Conservation (phyloP, 2,888 invertebrate species). For the Cremastinae sp. region DNA sequence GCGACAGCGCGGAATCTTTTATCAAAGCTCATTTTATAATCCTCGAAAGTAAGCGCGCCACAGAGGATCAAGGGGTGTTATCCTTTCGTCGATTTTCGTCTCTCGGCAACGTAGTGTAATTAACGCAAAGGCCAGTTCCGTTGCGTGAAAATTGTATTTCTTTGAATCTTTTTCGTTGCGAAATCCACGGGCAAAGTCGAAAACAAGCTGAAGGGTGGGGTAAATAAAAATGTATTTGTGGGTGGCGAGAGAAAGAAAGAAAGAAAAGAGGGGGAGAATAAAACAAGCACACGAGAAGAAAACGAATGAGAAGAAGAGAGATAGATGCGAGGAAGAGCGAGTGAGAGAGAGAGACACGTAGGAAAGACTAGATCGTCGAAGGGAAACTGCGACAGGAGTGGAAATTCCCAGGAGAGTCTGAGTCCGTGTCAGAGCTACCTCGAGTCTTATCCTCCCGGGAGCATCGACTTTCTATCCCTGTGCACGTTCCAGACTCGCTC, state of each 20-base stretch:
- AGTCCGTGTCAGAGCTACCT: slow-evolving; percentile 76
- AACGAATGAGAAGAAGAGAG: slow-evolving; percentile 39
- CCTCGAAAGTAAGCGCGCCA: slow-evolving; percentile 69
- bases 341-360: slow-evolving; percentile 11
- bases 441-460: slow-evolving; percentile 72
- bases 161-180: neutral
- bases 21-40: slow-evolving; percentile 67
- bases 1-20: slow-evolving; percentile 68
- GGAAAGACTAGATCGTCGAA: slow-evolving; percentile 28
- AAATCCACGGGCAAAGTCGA: too few relatives aligned
- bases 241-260: too few relatives aligned
- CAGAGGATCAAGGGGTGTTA: slow-evolving; percentile 69
- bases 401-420: slow-evolving; percentile 76
- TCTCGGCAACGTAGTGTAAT: neutral
- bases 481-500: slow-evolving; percentile 41
- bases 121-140: neutral
- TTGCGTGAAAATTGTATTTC: neutral
- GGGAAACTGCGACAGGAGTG: slow-evolving; percentile 55
- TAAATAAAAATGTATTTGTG: too few relatives aligned
- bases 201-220: too few relatives aligned
- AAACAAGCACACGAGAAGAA: too few relatives aligned
- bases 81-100: slow-evolving; percentile 57
- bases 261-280: neutral
- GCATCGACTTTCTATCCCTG: slow-evolving; percentile 64
- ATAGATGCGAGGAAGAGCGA: slow-evolving; percentile 3